phyloP scores from a whole-genome alignment of 2,888 invertebrate species.

The Aphrophora alni region DNA sequence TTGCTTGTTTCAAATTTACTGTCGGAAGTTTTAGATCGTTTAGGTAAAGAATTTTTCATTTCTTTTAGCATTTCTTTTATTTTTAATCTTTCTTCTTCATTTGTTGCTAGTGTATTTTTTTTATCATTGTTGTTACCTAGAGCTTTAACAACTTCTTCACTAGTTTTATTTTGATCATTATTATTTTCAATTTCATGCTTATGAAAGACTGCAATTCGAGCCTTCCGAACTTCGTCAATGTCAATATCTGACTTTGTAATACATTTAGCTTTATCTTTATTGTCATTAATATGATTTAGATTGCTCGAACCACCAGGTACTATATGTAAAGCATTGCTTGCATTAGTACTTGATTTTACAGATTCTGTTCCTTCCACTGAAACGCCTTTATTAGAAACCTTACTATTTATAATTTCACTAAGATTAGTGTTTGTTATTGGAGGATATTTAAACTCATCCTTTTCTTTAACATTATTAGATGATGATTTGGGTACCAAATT shows the following conservation, averaged over 20 bases:
- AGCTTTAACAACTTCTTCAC: background rate
- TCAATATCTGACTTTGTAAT: conserved; percentile 31
- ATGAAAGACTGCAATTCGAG: conserved; percentile 56
- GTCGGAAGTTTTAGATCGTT: conserved; percentile 55
- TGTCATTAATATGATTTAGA: background rate
- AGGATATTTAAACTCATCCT: background rate
- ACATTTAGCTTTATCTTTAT: background rate
- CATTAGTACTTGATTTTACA: background rate
- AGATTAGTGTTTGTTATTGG: background rate
- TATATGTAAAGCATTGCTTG: background rate
- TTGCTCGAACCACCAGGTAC: background rate
- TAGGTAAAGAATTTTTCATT: conserved; percentile 77
- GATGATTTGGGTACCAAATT: background rate
- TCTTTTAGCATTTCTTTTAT: conserved; percentile 76
- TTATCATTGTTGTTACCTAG: background rate
- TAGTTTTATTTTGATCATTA: conserved; percentile 23
- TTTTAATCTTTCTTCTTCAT: conserved; percentile 49
- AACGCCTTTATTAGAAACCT: background rate
- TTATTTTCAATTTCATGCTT: conserved; percentile 12
- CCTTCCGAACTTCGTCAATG: conserved; percentile 56
- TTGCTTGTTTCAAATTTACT: conserved; percentile 11
- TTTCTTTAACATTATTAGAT: background rate
- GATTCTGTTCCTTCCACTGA: background rate
- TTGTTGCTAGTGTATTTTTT: conserved; percentile 38
- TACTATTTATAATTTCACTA: background rate